Evolutionary conservation across 2,113 vertebrate species (phyloP).

Genomic region (Ceratotherium simum): DNA sequence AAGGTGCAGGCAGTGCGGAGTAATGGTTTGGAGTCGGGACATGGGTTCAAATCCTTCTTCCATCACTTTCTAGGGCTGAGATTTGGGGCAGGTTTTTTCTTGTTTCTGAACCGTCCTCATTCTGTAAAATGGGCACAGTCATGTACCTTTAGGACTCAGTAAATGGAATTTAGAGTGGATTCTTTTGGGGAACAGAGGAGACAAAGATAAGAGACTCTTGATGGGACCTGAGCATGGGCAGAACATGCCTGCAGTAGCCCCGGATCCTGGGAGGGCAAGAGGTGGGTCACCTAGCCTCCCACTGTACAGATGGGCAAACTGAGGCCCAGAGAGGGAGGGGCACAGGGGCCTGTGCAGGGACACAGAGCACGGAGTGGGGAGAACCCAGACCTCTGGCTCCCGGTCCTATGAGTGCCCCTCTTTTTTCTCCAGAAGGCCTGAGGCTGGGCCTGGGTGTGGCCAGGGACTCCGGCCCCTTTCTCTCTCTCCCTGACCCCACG

Average conservation of each 20-base stretch:
- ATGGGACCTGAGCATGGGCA: fast-evolving
- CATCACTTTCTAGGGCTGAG: neutral
- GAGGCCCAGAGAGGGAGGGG: neutral
- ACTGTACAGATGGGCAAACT: neutral
- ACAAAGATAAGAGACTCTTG: neutral
- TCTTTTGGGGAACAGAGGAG: neutral
- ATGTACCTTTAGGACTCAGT: neutral
- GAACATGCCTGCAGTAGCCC: neutral
- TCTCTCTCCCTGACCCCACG: fast-evolving
- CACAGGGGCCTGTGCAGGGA: neutral
- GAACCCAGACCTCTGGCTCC: neutral
- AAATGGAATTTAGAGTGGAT: neutral
- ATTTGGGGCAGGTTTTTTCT: neutral
- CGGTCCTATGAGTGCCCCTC: fast-evolving
- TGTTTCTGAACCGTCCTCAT: neutral
- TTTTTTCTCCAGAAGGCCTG: too few species aligned
- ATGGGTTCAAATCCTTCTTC: neutral
- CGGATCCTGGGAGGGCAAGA: neutral
- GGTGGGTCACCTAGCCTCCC: neutral
- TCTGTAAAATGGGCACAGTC: neutral
- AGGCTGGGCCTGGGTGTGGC: neutral
- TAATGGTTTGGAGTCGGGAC: neutral
- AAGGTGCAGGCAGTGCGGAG: neutral
- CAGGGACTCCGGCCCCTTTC: fast-evolving
- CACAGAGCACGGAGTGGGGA: neutral